Evolutionary conservation across 53 echinoderm and acorn worm genomes (phyloP), one percentile per base, ranked within the genome.

Genomic region (Apostichopus leukothele): DNA sequence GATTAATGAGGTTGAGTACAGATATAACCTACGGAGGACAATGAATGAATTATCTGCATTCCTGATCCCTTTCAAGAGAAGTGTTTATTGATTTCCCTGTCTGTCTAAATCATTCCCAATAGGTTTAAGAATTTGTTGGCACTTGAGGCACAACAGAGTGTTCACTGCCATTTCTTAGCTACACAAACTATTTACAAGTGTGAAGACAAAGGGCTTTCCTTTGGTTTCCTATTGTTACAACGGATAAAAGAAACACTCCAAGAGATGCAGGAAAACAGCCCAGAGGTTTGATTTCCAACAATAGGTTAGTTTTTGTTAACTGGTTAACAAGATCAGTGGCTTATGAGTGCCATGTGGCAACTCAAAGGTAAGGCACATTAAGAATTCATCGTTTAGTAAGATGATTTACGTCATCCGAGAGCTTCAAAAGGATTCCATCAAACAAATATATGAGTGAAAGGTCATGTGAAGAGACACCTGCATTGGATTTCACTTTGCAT

Each of bases 111-210:
- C 63, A 63, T 63, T 7, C 63, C 63, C 63, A 63, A 63, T 63
- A 16, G 16, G 14, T 16, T 63, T 63, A 63, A 63, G 16, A 63
- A 63, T 63, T 63, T 63, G 63, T 63, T 63, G 63, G 4, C 63
- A 63, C 63, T 63, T 63, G 63, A 63, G 63, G 63, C 51, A 51
- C 51, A 79, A 79, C 50, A 52, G 4, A 19, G 19, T 53, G 39
- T 51, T 7, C 12, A 4, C 19, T 3, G 16, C 8, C 39, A 52
- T 51, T 50, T 50, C 79, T 79, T 51, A 53, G 54, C 18, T 79
- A 53, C 52, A 19, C 51, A 79, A 79, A 79, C 79, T 79, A 79
- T 39, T 51, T 79, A 79, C 53, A 79, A 79, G 53, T 11, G 18
- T 7, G 4, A 52, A 27, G 53, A 79, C 53, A 79, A 79, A 50